Evolutionary conservation across 2,888 invertebrate species (phyloP), one percentile per base, ranked within the genome.

Genomic region (Euclidia mi): DNA sequence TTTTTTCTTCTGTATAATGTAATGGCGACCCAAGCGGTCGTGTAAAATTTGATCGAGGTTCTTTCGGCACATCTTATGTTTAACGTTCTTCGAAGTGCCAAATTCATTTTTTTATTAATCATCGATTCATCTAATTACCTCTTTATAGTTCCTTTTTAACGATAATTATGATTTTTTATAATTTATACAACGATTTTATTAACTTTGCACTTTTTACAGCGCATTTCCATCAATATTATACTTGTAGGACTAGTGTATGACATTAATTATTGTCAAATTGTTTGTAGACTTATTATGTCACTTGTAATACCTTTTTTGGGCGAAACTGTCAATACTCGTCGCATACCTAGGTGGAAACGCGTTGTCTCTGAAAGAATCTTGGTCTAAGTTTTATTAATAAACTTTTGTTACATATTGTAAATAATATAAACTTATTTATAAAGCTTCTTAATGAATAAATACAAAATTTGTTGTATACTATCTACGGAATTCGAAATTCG

Each of bases 391-490:
- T 85, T 85, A 76, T 76, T 78, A 60, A 76, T 62, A 64, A 78
- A 68, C 65, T 78, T 79, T 81, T 87, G 86, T 89, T 90, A 85
- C 70, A 86, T 88, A 91, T 87, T 93, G 92, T 92, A 93, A 87
- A 91, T 93, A 92, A 71, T 75, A 83, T 77, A 81, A 70, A 75
- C 71, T 79, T 82, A 87, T 84, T 88, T 88, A 88, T 86, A 78
- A 78, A 76, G 79, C 81, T 82, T 82, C 66, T 65, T 73, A 62
- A 59, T 58, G 42, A 61, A 47, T 58, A 32, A 48, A 51, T n/a
- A 64, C 48, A 61, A 64, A 49, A 4, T 35, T 62, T 65, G 38
- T 65, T 75, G 71, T 74, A 60, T 65, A 73, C 69, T 70, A 71
- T 66, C 6, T 64, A 75, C 57, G 59, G 69, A 77, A 75, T 78